These are phyloP conservation scores for Pilophorus perplexus DNA, from an alignment of 2,888 invertebrate genomes.

Conservation along the genomic window DNA sequence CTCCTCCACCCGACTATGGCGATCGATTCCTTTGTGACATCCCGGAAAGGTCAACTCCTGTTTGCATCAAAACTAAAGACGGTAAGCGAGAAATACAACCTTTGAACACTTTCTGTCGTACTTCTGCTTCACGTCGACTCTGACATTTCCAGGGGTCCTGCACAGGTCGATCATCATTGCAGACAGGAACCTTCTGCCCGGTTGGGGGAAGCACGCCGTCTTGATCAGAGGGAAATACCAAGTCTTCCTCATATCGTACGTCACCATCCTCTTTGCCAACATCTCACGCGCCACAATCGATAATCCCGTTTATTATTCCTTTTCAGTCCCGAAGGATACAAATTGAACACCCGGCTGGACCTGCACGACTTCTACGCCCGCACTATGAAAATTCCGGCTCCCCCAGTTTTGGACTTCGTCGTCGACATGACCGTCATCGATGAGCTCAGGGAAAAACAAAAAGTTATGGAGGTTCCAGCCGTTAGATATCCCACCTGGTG, in stretches of 20 bases:
- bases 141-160: not conserved
- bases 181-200: conserved; percentile 69
- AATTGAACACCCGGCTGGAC: conserved; percentile 37
- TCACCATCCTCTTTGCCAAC: too few species aligned
- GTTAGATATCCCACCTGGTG: conserved; percentile 38
- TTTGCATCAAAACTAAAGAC: conserved; percentile 36
- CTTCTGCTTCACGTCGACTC: too few species aligned
- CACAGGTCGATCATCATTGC: conserved; percentile 44
- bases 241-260: conserved; percentile 23
- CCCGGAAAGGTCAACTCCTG: conserved; percentile 26
- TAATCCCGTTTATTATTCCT: too few species aligned
- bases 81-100: conserved; percentile 18
- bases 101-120: not conserved
- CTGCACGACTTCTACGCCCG: conserved; percentile 31
- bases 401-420: conserved; percentile 39
- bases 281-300: too few species aligned
- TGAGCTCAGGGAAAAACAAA: conserved; percentile 32
- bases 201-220: conserved; percentile 77
- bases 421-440: conserved; percentile 26
- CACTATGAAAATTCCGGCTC: conserved; percentile 14
- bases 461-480: conserved; percentile 16
- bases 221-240: conserved; percentile 47
- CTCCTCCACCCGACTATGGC: conserved; percentile 11
- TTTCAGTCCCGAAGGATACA: conserved; percentile 42
- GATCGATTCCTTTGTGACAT: conserved; percentile 35